Base-by-base conservation (phyloP, 2,797 vertebrate species). In the Delichon dasypus region DNA sequence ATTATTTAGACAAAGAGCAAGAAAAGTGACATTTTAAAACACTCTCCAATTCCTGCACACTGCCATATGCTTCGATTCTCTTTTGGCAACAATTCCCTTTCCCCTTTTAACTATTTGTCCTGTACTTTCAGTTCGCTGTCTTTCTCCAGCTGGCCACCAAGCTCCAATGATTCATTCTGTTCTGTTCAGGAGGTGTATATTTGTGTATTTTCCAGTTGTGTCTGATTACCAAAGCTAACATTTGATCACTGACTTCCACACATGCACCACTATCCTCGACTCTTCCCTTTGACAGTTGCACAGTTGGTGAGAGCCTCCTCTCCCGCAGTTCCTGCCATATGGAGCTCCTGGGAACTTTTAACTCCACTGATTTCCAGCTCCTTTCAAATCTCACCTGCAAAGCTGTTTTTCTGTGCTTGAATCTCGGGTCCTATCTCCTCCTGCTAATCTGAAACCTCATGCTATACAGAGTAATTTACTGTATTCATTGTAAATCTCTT, bases 311-410 rank as follows among this genome's bases (percentile, higher is more conserved):
- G 78, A 95, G 73, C 42, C 76, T 92, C 76, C 75, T 78, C 77
- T 95, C 91, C 92, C 0, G 10, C 92, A 91, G 93, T 3, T 95
- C 87, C 90, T 94, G 94, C 94, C 95, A 95, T 95, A 94, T 93
- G 96, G 94, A 97, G 95, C 75, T 91, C 91, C 94, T 30, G 20
- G 65, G 90, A 94, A 94, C 93, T 95, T 95, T 92, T 71, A 94
- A 91, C 85, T 94, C 82, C 82, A 87, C 53, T 92, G 82, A 95
- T 96, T 95, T 94, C 92, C 89, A 97, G 55, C 79, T 94, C 90
- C 85, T 95, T 97, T 96, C 94, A 96, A 91, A 96, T 90, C 91
- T 87, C 93, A 95, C 91, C 95, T 97, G 92, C 80, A 96, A 95
- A 86, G 82, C 74, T 93, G 91, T 51, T 94, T 94, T 90, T 57